Evolutionary conservation across 64 coral and sea anemone species (phyloP), one percentile per base, ranked within the genome.

Genomic region (Astreopora myriophthalma): DNA sequence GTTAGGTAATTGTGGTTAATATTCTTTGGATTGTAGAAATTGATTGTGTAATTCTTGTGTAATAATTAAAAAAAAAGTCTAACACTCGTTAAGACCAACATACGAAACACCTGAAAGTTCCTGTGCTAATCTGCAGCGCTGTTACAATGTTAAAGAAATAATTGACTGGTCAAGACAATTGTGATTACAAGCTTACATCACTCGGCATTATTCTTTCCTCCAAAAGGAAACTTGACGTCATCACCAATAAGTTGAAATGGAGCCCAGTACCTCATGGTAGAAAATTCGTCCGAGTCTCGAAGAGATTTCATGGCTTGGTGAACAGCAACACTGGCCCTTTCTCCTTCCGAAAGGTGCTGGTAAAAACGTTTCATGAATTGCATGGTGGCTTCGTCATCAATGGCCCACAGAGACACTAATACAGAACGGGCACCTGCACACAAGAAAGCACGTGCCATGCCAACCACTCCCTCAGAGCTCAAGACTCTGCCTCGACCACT

Each of bases 401-500:
- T 79, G n/a, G 30, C 27, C 75, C 74, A 77, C 25, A 85, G 83
- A 1, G 83, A 14, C 2, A 69, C 84, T 17, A 86, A 36, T 44
- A 86, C 36, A 25, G 9, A 86, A 16, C 84, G 84, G 29, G 84
- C 84, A 48, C 84, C 84, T 12, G 61, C 84, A 30, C 64, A 33
- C 19, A 86, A 22, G 24, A 67, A 51, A 48, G 35, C 17, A 17
- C 66, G 16, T 31, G 63, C 40, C 26, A 67, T 31, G 33, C 84
- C 69, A 10, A 70, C 25, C 40, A 86, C 83, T 17, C 62, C 64
- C 44, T 86, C 83, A 48, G 34, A 11, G 5, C 13, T 8, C 28
- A n/a, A 42, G 20, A 86, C 38, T 14, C 25, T 17, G 16, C 84
- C 84, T 14, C 60, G 65, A 3, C 29, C 84, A 39, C 84, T 86